Percentiles rank a stretch among this genome's conserved stretches.
These are phyloP conservation scores for Hymenochirus boettgeri DNA, from an alignment of 2,113 vertebrate species.

Conservation along the genomic window DNA sequence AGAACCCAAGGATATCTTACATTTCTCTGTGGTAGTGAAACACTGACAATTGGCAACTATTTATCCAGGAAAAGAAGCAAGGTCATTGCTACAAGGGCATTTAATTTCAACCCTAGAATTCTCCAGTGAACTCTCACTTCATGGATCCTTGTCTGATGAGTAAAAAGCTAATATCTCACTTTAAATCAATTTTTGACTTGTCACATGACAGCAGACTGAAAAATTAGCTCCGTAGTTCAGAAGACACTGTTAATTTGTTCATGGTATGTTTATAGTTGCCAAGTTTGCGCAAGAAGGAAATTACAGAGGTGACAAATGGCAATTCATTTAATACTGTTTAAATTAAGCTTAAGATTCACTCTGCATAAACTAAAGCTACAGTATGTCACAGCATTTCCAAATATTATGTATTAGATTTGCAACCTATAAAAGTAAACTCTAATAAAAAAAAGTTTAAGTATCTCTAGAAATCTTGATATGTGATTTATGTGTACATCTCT, in stretches of 20 bases:
- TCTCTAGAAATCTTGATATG: too few relatives aligned
- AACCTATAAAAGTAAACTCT: too few relatives aligned
- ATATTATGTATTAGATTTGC: too few relatives aligned
- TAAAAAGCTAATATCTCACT: slow-evolving; percentile 50
- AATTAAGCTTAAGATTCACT: too few relatives aligned
- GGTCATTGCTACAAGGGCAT: slow-evolving; percentile 54
- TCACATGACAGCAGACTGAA: slow-evolving; percentile 30
- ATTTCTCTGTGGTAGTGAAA: slow-evolving; percentile 39
- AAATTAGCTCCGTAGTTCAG: slow-evolving; percentile 4
- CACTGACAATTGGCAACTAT: slow-evolving; percentile 44
- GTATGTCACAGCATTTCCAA: too few relatives aligned
- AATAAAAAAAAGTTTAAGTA: too few relatives aligned
- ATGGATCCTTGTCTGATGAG: slow-evolving; percentile 45
- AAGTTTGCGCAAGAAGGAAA: too few relatives aligned
- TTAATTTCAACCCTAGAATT: slow-evolving; percentile 50
- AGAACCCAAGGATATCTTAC: slow-evolving; percentile 47
- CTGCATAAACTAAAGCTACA: too few relatives aligned
- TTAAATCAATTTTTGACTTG: slow-evolving; percentile 42
- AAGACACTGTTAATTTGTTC: slow-evolving; percentile 17
- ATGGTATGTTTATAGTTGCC: too few relatives aligned
- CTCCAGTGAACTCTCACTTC: slow-evolving; percentile 2
- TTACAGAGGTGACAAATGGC: too few relatives aligned
- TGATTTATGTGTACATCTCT: too few relatives aligned
- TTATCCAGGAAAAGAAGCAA: slow-evolving; percentile 53
- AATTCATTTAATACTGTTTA: too few relatives aligned